Base-by-base conservation (phyloP, 2,797 vertebrate genomes). In the Onychomys leucogaster region DNA sequence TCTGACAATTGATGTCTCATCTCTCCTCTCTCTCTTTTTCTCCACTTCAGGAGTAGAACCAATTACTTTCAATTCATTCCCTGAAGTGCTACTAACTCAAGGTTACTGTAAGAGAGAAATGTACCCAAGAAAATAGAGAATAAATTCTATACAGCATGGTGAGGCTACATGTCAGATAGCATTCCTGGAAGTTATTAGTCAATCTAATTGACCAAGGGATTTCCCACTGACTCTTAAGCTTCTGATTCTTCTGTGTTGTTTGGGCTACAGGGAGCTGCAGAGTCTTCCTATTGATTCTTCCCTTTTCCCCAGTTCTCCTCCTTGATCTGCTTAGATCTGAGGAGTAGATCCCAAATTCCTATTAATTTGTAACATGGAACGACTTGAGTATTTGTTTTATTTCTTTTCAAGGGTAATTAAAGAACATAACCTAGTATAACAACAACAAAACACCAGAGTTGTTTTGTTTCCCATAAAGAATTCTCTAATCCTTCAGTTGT, bases 121-220 rank as follows among this genome's bases (percentile, higher is more conserved):
- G 85, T 77, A 65, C 46, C 80, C n/a, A 77, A 92, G 86, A 61
- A 29, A 90, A 85, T 13, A 82, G 80, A 86, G 81, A 87, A 90
- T 89, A 77, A 85, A 71, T 94, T 92, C 34, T 67, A 69, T 17
- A 34, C 34, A 37, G 61, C 32, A 0, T 23, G 43, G 29, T 32
- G 27, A 90, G 80, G 75, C 63, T 71, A 52, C 77, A 59, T n/a
- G 61, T 59, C 59, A 92, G 75, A 76, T 69, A 25, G 0, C 17
- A 1, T 49, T 85, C 61, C 82, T 78, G 52, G 91, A 94, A 88
- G 59, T 73, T 49, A 27, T 90, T 34, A 55, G 46, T 52, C 37
- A 89, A 29, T n/a, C 9, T 82, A 78, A 65, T 43, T 67, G 49
- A 87, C 10, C 81, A 82, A 87, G 59, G 65, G 80, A 71, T 80